These are phyloP conservation scores for Ardeotis arabs DNA, from an alignment of 2,113 vertebrate species.

Conservation along the genomic window DNA sequence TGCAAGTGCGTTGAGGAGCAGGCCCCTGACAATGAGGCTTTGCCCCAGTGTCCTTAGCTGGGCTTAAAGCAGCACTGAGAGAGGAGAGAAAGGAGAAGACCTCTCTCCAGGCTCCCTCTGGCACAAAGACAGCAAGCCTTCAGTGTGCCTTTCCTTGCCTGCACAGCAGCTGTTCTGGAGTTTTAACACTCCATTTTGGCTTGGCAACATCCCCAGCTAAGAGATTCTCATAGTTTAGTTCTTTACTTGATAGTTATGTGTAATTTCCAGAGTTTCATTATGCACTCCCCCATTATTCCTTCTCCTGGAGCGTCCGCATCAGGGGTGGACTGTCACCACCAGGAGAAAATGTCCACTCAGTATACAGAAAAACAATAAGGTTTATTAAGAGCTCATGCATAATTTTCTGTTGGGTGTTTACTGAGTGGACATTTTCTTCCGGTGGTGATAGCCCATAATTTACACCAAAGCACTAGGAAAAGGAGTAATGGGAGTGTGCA, in stretches of 20 bases:
- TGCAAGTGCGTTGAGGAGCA: neutral
- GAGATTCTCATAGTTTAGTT: neutral
- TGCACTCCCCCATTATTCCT: neutral
- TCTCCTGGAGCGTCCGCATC: neutral
- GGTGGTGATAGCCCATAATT: neutral
- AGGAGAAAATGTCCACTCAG: neutral
- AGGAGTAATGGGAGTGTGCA: neutral
- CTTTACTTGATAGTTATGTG: neutral
- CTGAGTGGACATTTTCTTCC: neutral
- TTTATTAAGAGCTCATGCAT: neutral
- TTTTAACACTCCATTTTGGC: constrained; percentile 13
- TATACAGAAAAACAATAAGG: neutral
- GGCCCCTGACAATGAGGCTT: neutral
- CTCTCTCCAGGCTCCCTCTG: neutral
- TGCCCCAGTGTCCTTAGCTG: neutral
- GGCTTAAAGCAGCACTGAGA: neutral
- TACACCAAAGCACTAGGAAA: fast-evolving
- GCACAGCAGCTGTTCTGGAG: neutral
- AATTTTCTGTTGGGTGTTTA: neutral
- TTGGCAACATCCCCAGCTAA: neutral
- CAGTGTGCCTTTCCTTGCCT: neutral
- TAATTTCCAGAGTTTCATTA: neutral
- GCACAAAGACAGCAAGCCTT: neutral
- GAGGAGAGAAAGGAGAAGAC: neutral
- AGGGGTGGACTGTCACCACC: neutral